Conservation (phyloP, 2,888 invertebrate species). For the Ochropleura plecta region DNA sequence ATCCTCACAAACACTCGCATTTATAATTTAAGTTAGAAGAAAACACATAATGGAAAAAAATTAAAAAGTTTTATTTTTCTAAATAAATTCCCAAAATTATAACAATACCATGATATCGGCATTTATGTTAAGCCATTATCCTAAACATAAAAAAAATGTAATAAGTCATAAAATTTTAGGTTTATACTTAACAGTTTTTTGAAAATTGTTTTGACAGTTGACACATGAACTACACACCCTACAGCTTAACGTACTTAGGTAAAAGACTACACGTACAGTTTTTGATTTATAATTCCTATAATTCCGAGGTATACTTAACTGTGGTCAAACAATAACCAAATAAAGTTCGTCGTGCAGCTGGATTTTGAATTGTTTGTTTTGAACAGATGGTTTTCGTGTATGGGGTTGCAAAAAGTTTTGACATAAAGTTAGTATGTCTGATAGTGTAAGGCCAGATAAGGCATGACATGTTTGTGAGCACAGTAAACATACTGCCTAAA, state of each 20-base stretch:
- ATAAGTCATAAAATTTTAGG: too few species aligned
- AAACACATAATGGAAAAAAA: too few species aligned
- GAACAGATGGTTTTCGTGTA: constrained; percentile 19
- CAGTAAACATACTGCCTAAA: not conserved
- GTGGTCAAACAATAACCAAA: constrained; percentile 31
- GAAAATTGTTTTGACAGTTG: not conserved
- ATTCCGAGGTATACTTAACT: constrained; percentile 6
- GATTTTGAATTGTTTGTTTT: constrained; percentile 23
- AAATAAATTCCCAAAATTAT: too few species aligned
- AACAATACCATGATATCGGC: too few species aligned
- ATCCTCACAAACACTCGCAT: too few species aligned
- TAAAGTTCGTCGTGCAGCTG: constrained; percentile 35
- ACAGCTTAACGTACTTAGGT: too few species aligned
- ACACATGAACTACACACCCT: too few species aligned
- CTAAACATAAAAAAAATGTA: too few species aligned
- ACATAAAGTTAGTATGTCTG: not conserved
- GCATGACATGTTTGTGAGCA: not conserved
- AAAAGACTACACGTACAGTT: not conserved
- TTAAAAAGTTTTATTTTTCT: too few species aligned
- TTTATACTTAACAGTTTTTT: not conserved
- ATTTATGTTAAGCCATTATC: too few species aligned
- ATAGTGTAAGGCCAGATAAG: not conserved
- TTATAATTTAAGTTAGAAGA: too few species aligned
- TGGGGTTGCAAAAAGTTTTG: constrained; percentile 2
- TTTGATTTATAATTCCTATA: constrained; percentile 7